Base-by-base conservation (phyloP, 2,797 vertebrate species). In the Poeciliopsis infans region DNA sequence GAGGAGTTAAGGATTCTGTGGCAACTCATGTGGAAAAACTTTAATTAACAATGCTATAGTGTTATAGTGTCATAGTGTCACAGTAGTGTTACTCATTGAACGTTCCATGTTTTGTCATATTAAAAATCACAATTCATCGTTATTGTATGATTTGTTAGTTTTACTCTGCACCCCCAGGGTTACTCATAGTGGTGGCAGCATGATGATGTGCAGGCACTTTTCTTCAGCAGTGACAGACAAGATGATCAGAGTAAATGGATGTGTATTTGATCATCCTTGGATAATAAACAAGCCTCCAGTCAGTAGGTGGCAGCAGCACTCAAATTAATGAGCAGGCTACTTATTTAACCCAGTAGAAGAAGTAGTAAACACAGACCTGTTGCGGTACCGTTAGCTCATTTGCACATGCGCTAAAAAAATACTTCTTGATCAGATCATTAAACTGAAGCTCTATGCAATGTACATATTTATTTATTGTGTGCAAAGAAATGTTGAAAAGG, bases 11-110 rank as follows among this genome's bases (percentile, higher is more conserved):
- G 20, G 28, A 74, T 23, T 72, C 10, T 43, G 66, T 69, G 41
- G 39, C 7, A 45, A 69, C 23, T 68, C 64, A 25, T 66, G 61
- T 88, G 83, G 79, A 91, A 89, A 87, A 39, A 13, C 82, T 76
- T 87, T 75, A 85, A 74, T 85, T 92, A 92, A 92, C 88, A 92
- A 93, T 90, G n/a, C n/a, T n/a, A n/a, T n/a, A n/a, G n/a, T n/a
- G n/a, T n/a, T n/a, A n/a, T n/a, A n/a, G n/a, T n/a, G n/a, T n/a
- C n/a, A n/a, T n/a, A n/a, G n/a, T n/a, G n/a, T n/a, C 18, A 13
- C 13, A 7, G 5, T 18, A 4, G 12, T 43, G 23, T 25, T 39
- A 41, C 11, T 25, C 3, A 31, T 64, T 33, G 31, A 64, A 45
- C 5, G 16, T n/a, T 45, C n/a, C 11, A 69, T 69, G 20, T 25